Evolutionary conservation across 2,888 invertebrate species (phyloP).

Genomic region (Drosophila kanekoi): DNA sequence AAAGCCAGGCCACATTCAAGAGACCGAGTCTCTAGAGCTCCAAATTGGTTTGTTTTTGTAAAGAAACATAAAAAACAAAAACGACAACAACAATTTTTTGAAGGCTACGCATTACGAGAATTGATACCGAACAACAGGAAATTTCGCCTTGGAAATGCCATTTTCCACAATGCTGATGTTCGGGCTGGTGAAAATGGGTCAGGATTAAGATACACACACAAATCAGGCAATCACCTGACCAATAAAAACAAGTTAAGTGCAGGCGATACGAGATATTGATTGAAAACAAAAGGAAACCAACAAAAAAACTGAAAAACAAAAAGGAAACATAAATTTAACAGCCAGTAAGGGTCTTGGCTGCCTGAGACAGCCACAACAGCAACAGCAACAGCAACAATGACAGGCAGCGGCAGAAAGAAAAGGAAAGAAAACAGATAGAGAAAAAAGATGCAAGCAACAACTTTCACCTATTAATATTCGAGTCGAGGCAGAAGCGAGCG

Average conservation of each 20-base stretch:
- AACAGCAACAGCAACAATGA: conserved; percentile 14
- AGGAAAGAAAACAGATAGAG: conserved; percentile 31
- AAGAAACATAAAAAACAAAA: conserved; percentile 11
- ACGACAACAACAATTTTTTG: conserved; percentile 22
- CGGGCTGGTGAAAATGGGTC: conserved; percentile 47
- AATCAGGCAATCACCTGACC: conserved; percentile 12
- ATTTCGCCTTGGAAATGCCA: conserved; percentile 27
- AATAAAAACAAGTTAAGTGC: conserved; percentile 24
- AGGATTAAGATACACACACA: conserved; percentile 38
- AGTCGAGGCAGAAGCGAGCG: conserved; percentile 73
- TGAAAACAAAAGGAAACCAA: conserved; percentile 14
- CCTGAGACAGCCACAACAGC: conserved; percentile 2
- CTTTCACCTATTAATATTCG: conserved; percentile 85
- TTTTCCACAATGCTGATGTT: conserved; percentile 8
- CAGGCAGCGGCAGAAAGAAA: conserved; percentile 27
- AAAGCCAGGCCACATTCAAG: conserved; percentile 37
- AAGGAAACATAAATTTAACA: conserved; percentile 65
- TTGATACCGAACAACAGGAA: conserved; percentile 15
- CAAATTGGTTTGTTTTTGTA: conserved; percentile 25
- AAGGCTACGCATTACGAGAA: conserved; percentile 45
- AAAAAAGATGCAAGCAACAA: conserved; percentile 75
- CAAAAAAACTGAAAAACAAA: background rate
- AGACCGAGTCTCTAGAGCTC: conserved; percentile 23
- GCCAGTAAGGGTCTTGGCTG: conserved; percentile 41
- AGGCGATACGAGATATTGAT: conserved; percentile 17